Evolutionary conservation across 2,797 vertebrate genomes (phyloP).

Genomic region (Enteromius viviparus): DNA sequence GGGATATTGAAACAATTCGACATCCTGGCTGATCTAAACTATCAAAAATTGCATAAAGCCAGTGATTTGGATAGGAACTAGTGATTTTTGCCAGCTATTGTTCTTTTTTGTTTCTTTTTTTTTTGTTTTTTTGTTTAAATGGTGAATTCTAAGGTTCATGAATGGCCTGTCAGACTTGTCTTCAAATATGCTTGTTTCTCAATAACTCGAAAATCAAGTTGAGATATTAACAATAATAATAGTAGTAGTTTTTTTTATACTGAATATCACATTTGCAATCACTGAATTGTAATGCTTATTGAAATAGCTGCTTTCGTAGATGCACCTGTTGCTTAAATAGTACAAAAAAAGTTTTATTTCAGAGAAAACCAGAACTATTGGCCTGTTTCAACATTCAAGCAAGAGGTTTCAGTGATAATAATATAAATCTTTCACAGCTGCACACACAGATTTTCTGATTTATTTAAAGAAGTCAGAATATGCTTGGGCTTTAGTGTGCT

Average conservation of each 20-base stretch:
- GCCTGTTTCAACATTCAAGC: background rate
- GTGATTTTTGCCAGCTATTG: background rate
- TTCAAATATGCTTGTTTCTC: background rate
- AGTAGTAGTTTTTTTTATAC: background rate
- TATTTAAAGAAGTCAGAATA: conserved; percentile 69
- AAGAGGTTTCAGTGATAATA: conserved; percentile 51
- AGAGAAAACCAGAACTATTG: background rate
- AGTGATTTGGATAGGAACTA: background rate
- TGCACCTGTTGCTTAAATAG: background rate
- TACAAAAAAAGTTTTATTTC: background rate
- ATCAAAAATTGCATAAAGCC: background rate
- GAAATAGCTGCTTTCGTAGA: background rate
- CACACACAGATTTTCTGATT: conserved; percentile 65
- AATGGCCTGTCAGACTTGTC: background rate
- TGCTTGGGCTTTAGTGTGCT: conserved; percentile 61
- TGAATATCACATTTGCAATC: background rate
- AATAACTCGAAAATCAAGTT: background rate
- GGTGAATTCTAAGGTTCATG: background rate
- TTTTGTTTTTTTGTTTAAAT: background rate
- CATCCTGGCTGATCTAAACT: background rate
- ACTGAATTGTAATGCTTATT: background rate
- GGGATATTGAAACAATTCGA: background rate
- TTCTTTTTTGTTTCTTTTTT: background rate
- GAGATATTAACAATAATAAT: background rate
- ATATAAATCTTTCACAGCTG: conserved; percentile 44